These are phyloP conservation scores for Phrynocephalus vlangalii DNA, from an alignment of 2,797 vertebrate genomes.

Conservation along the genomic window DNA sequence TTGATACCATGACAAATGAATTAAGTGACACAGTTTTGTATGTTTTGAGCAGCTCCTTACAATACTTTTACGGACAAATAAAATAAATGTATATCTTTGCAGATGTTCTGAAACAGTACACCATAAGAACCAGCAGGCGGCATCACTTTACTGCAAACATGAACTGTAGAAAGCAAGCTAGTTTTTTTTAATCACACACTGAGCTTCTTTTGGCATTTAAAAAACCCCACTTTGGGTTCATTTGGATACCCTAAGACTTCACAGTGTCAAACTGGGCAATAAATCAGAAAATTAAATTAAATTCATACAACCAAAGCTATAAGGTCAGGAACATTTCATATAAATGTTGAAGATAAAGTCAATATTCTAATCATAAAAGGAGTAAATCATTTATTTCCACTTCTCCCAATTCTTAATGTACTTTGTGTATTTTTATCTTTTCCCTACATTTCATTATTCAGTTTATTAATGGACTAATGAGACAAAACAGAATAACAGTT, in stretches of 20 bases:
- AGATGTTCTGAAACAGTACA: neutral
- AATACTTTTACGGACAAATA: neutral
- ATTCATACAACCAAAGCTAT: neutral
- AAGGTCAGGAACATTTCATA: slow-evolving; percentile 7
- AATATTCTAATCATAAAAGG: slow-evolving; percentile 2
- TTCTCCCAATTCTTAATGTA: slow-evolving; percentile 6
- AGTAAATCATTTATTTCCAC: rapidly evolving
- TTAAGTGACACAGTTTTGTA: neutral
- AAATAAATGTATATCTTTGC: neutral
- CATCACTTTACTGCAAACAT: slow-evolving; percentile 55
- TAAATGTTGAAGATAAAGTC: neutral
- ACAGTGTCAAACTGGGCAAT: rapidly evolving
- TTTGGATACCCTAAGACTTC: neutral
- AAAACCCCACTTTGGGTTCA: neutral
- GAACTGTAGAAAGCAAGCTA: rapidly evolving
- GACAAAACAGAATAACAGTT: neutral
- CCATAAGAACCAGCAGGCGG: slow-evolving; percentile 64
- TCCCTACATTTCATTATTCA: neutral
- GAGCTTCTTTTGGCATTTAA: neutral
- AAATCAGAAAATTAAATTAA: neutral
- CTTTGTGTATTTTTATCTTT: neutral
- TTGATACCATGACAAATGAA: neutral
- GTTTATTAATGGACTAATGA: neutral
- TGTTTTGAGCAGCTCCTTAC: neutral
- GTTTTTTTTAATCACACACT: neutral